Conservation (phyloP, 2,797 vertebrate species). For the Eidolon dupreanum region DNA sequence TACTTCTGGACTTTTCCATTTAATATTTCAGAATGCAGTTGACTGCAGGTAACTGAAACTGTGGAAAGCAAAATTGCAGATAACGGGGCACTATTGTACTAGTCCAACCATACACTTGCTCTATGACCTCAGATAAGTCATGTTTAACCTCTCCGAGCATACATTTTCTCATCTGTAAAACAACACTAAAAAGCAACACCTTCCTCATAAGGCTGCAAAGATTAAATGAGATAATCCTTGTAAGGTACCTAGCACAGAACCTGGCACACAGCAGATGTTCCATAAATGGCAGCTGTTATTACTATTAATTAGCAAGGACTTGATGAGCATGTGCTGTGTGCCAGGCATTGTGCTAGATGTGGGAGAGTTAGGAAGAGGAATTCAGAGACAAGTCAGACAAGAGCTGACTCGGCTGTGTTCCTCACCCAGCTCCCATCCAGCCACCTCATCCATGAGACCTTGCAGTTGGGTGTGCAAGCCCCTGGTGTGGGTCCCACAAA, state of each 20-base stretch:
- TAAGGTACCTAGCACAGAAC: neutral
- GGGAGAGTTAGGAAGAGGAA: neutral
- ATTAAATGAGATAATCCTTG: neutral
- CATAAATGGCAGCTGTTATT: neutral
- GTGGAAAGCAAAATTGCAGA: neutral
- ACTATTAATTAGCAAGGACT: neutral
- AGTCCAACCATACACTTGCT: neutral
- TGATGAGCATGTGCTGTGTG: neutral
- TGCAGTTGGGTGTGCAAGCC: neutral
- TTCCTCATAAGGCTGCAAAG: neutral
- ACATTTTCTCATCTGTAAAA: neutral
- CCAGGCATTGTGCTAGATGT: neutral
- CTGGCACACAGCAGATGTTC: neutral
- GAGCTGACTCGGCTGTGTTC: neutral
- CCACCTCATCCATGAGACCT: neutral
- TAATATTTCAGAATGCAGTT: neutral
- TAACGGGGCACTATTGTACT: neutral
- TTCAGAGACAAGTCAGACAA: neutral
- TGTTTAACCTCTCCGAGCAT: neutral
- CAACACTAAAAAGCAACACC: neutral
- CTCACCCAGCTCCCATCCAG: neutral
- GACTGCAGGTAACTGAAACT: neutral
- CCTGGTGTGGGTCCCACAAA: neutral
- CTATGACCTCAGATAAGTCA: neutral
- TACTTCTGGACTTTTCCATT: neutral